phyloP scores from a whole-genome alignment of 64 coral and sea anemone genomes.

The Dendronephthya gigantea region DNA sequence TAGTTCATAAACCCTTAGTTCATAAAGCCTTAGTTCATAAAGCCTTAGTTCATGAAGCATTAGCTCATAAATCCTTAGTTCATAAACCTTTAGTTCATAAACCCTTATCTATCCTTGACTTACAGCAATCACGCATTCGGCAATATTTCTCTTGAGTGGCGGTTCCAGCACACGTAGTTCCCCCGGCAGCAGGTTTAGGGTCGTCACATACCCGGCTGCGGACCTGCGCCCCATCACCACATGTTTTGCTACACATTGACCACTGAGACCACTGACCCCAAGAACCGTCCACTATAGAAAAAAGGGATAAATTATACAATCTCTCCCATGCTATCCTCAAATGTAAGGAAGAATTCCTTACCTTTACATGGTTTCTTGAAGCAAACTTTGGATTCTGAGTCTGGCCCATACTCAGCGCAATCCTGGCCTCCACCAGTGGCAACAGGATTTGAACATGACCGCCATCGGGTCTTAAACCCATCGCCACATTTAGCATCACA shows the following conservation, averaged over 20 bases:
- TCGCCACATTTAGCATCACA: slow-evolving; percentile 63
- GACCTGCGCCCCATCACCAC: slow-evolving; percentile 45
- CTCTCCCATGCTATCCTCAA: neutral
- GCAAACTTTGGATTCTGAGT: neutral
- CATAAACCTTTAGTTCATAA: too few species aligned
- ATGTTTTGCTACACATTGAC: slow-evolving; percentile 47
- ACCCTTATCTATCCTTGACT: slow-evolving; percentile 28
- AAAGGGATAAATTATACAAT: neutral
- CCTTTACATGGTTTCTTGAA: neutral
- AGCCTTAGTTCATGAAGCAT: too few species aligned
- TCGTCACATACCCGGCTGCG: slow-evolving; percentile 46
- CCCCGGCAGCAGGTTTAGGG: slow-evolving; percentile 29
- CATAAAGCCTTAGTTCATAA: too few species aligned
- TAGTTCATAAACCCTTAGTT: too few species aligned
- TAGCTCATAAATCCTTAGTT: too few species aligned
- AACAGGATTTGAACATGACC: slow-evolving; percentile 69
- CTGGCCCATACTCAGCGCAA: slow-evolving; percentile 29
- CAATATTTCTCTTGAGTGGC: slow-evolving; percentile 30
- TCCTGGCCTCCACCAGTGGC: slow-evolving; percentile 61
- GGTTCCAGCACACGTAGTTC: slow-evolving; percentile 29
- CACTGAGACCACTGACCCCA: slow-evolving; percentile 59
- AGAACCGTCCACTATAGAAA: slow-evolving; percentile 33
- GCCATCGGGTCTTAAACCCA: slow-evolving; percentile 59
- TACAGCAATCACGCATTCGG: slow-evolving; percentile 47
- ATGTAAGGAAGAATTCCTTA: too few species aligned